Base-by-base conservation (phyloP, 2,888 invertebrate species). In the Microctonus hyperodae region DNA sequence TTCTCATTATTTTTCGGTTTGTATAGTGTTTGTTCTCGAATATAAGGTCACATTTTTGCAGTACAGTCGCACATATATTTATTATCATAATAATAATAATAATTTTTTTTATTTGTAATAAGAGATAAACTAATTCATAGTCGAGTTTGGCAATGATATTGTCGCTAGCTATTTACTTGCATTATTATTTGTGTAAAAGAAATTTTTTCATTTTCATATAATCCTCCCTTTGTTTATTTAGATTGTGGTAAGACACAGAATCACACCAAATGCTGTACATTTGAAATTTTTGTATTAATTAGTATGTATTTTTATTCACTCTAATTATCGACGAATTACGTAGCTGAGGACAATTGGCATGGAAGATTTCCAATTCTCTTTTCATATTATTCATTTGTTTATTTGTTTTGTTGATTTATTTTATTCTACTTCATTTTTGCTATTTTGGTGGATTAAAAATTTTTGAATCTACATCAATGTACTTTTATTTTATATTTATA, bases 121-220 rank as follows among this genome's bases (percentile, higher is more conserved):
- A 76, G 78, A 79, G 74, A 60, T 80, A 75, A 77, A 78, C 76
- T 79, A 81, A 78, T 78, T 76, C 76, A 78, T 79, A 78, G 79
- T 77, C 72, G 72, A 82, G 78, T 83, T 83, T 83, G 83, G 83
- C 83, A 83, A 82, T 83, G 79, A 79, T 83, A 83, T 83, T 83
- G 81, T 83, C 83, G 79, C 80, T 80, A 82, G 75, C 80, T 80
- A 79, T 76, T n/a, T 76, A 44, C 16, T 70, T 44, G 61, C 67
- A 70, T 72, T 71, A 70, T 70, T 72, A 70, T 71, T 71, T 69
- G 71, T 73, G 71, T 73, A 72, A 72, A 73, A 73, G 69, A 68
- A 71, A 71, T 70, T 66, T 72, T 68, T 65, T 23, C 65, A 64
- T 48, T 35, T 65, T 31, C n/a, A n/a, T n/a, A 59, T 66, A 33